Evolutionary conservation across 1,140 invertebrate genomes (phyloP), one percentile per base, ranked within the genome.

Genomic region (Lasioglossum albipes): DNA sequence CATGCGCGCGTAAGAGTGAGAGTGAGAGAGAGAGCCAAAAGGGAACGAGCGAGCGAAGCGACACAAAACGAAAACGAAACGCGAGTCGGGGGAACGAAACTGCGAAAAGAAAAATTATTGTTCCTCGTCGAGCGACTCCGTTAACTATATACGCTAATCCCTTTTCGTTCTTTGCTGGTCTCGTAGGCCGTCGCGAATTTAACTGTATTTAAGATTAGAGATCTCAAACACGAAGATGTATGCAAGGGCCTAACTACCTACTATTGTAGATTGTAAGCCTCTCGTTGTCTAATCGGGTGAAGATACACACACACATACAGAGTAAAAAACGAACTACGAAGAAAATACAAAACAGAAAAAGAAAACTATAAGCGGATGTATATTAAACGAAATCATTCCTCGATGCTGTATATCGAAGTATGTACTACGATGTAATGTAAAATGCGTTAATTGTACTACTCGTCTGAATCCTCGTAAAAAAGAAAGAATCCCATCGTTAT

Each of bases 341-440:
- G 13, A 59, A 59, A n/a, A n/a, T 20, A 59, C 5, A 78, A 85
- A 87, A 69, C 69, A 89, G 88, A 66, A 87, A 0, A 85, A 81
- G 79, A 20, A 54, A 20, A 54, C 16, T 18, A 16, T 76, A 74
- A 86, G 78, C 54, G 83, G 69, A 86, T 86, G 83, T 86, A 91
- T 91, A 91, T 91, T 90, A 86, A 91, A 91, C 89, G 88, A 92
- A 64, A 93, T 92, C 92, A 93, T 93, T 93, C 91, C 92, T 91
- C 89, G 89, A 91, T 86, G 85, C 84, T 91, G 83, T 92, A 91
- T 92, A 92, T 91, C 89, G 87, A 89, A 89, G 71, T 91, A n/a
- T n/a, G n/a, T n/a, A 91, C 79, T 90, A 89, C 85, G 88, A 92
- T 59, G 36, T 65, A 90, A 91, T 90, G 87, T 89, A 92, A 49